Base-by-base conservation (phyloP, 2,888 invertebrate genomes). In the Iphiclides podalirius region DNA sequence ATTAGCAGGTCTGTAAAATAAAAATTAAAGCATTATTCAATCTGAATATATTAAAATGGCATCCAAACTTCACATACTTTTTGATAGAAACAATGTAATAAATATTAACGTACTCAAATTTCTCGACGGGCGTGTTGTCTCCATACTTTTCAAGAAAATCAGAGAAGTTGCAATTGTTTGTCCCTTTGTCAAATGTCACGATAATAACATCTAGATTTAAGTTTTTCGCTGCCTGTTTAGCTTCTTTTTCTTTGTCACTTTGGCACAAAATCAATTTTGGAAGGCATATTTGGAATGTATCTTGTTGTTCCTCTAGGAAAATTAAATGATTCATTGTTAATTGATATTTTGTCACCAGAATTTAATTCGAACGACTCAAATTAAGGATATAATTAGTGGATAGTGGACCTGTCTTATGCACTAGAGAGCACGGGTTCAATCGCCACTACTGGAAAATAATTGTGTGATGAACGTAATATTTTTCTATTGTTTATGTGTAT, bases 181-280 rank as follows among this genome's bases (percentile, higher is more conserved):
- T 28, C 4, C 34, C 46, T 48, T 50, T 36, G 14, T 57, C 33
- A n/a, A 56, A 54, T 3, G 70, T 76, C 0, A 79, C 65, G 1
- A 80, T 72, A 14, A 59, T 58, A 0, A 72, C 59, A 2, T 72
- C 54, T 11, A 65, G 23, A 4, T 66, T 66, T 4, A 72, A 37
- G 1, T 70, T 64, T 23, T 70, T 72, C 0, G 76, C 40, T 0
- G 66, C 63, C 11, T 66, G 52, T 43, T 72, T 69, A 0, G 73
- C 59, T 1, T 55, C 52, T 7, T n/a, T 7, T 7, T 31, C 47
- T 42, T 44, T 54, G 17, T 53, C 52, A 23, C 33, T 44, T 48
- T 53, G 52, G 12, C 58, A 60, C 28, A 60, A 54, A 17, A 60
- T 51, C 1, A 60, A 45, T 40, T 57, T 60, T 1, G 60, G 60